Base-by-base conservation (phyloP, 2,113 vertebrate genomes). In the Austrofundulus limnaeus region DNA sequence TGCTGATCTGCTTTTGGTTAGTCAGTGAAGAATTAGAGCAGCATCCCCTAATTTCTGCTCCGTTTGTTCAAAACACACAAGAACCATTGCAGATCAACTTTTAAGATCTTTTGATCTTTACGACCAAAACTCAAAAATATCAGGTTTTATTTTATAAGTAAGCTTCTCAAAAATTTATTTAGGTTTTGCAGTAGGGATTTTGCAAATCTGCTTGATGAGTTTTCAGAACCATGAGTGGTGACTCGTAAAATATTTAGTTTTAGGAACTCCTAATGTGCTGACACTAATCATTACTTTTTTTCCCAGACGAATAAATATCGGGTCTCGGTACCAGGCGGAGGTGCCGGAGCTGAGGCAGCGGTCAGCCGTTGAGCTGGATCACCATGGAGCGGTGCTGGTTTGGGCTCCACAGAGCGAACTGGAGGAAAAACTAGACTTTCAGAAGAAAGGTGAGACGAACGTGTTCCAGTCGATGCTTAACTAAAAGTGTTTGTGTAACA, bases 261-360 rank as follows among this genome's bases (percentile, higher is more conserved):
- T 19, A 19, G 2, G 3, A 34, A 52, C 2, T 19, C 28, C 2
- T 34, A 34, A 2, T 52, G 11, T 34, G 20, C 47, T 24, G 20
- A 14, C 13, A n/a, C 21, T 3, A 10, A 46, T 20, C 9, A 20
- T 8, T 12, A n/a, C n/a, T n/a, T 11, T 8, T 6, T 19, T 70
- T 52, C 66, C 25, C 84, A 99, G 97, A 60, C 92, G 96, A 76
- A 99, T 99, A 86, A 99, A 99, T 11, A 96, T 99, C 28, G 97
- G 97, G 47, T 89, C 91, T 39, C 92, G 93, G 31, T 98, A 98
- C 90, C 97, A 99, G 87, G 97, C 97, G 0, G 96, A 98, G 87
- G 94, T 99, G 54, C 97, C 97, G 1, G 89, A 87, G 21, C 90
- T 97, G 52, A 91, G 92, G 78, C 94, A 94, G 73, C 89, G 90